Evolutionary conservation across 2,797 vertebrate genomes (phyloP).

Genomic region (Liasis olivaceus): DNA sequence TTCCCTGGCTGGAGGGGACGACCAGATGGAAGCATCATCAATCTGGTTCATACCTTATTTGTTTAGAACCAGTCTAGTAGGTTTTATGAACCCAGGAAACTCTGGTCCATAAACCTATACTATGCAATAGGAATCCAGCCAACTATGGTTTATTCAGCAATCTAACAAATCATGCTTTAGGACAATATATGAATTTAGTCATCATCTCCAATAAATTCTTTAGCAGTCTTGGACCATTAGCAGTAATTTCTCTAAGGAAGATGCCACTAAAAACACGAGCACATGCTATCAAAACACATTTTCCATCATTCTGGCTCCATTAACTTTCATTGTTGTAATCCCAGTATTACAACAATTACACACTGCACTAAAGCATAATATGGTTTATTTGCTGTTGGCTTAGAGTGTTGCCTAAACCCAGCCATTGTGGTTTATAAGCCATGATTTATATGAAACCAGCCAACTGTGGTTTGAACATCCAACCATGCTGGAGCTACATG

Average conservation of each 20-base stretch:
- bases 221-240: neutral
- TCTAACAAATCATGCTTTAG: neutral
- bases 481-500: too few species aligned
- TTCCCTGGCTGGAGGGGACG: too few species aligned
- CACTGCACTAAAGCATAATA: too few species aligned
- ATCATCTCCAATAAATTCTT: neutral
- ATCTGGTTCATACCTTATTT: too few species aligned
- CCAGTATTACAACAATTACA: neutral
- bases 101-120: neutral
- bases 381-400: too few species aligned
- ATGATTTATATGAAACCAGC: too few species aligned
- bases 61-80: too few species aligned
- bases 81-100: too few species aligned
- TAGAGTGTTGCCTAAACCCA: too few species aligned
- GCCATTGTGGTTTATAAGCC: too few species aligned
- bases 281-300: neutral
- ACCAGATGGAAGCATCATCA: too few species aligned
- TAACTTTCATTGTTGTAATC: neutral
- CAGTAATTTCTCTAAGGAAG: neutral
- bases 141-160: neutral
- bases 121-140: neutral
- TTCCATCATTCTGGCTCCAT: neutral
- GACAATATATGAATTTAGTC: neutral
- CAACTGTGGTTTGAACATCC: too few species aligned
- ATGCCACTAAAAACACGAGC: neutral